Evolutionary conservation across 2,888 invertebrate species (phyloP), one percentile per base, ranked within the genome.

Genomic region (Apamea monoglypha): DNA sequence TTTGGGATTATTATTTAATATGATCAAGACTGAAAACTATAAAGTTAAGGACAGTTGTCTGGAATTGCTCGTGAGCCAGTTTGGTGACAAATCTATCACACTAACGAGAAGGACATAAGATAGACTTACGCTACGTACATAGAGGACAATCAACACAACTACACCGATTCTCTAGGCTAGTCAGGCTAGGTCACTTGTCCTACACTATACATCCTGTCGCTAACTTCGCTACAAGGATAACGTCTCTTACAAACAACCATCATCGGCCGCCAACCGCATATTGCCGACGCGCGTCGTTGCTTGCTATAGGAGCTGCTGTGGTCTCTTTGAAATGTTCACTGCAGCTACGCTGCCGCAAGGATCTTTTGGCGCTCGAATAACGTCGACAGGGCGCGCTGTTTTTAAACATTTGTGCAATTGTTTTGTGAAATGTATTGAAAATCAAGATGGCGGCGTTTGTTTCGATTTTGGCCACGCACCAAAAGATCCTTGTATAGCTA

Each of bases 51-150:
- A 67, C 53, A 67, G 53, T 59, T 70, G 63, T 59, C 61, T 84
- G 66, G 73, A 70, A 77, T 64, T 25, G 75, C 68, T 80, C 66
- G 71, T 61, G 69, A 80, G 75, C 78, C 78, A 87, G 89, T 89
- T 89, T 87, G 88, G 88, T 89, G 88, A 89, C 89, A 87, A 87
- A 89, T 87, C 68, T 87, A 88, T 82, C 77, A 78, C 79, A 82
- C 67, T 75, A 61, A 32, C 80, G 71, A 74, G 72, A 78, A 71
- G 72, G 61, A 74, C 59, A 66, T 44, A 63, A 71, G n/a, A 61
- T 70, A 14, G 59, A 36, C 53, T 56, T 36, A 47, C 61, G 32
- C 16, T 21, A 68, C 68, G 44, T 16, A 50, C 36, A 36, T 59
- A 61, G 32, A 53, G 68, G 61, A 63, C 73, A 76, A 40, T 32